Conservation (phyloP, 2,888 invertebrate genomes). For the Tribolium freemani region DNA sequence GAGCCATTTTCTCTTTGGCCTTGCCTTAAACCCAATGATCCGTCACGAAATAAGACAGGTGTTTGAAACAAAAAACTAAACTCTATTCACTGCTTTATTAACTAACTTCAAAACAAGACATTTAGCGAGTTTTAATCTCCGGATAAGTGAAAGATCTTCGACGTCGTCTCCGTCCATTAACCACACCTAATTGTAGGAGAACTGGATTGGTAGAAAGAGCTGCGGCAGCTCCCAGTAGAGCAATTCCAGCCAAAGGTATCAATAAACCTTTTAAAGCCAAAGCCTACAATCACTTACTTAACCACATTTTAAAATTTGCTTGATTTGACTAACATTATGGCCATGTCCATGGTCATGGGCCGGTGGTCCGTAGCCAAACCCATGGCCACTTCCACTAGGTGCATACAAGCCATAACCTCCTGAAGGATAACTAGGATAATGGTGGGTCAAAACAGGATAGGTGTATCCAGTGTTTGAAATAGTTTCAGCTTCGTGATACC, state of each 20-base stretch:
- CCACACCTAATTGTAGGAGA: conserved; percentile 82
- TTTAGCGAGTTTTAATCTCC: neutral
- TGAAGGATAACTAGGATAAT: neutral
- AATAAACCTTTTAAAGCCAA: conserved; percentile 75
- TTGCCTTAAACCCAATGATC: neutral
- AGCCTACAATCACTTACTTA: conserved; percentile 67
- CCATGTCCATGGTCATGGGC: neutral
- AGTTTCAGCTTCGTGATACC: neutral
- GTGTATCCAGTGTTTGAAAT: neutral
- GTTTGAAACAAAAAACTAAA: neutral
- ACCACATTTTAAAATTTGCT: neutral
- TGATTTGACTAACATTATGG: conserved; percentile 1
- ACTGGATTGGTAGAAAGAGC: conserved; percentile 86
- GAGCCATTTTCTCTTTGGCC: neutral
- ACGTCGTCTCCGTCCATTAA: conserved; percentile 74
- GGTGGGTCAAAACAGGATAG: neutral
- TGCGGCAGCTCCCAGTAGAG: conserved; percentile 82
- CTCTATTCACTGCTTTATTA: neutral
- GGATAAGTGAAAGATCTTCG: conserved; percentile 23
- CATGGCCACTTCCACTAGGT: neutral
- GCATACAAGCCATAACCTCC: neutral
- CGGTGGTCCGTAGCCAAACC: neutral
- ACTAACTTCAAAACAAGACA: neutral
- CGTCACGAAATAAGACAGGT: neutral
- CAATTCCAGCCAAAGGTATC: conserved; percentile 83